Evolutionary conservation across 23 tunicate genomes (phyloP), one percentile per base, ranked within the genome.

Genomic region (Trididemnum nubilum): DNA sequence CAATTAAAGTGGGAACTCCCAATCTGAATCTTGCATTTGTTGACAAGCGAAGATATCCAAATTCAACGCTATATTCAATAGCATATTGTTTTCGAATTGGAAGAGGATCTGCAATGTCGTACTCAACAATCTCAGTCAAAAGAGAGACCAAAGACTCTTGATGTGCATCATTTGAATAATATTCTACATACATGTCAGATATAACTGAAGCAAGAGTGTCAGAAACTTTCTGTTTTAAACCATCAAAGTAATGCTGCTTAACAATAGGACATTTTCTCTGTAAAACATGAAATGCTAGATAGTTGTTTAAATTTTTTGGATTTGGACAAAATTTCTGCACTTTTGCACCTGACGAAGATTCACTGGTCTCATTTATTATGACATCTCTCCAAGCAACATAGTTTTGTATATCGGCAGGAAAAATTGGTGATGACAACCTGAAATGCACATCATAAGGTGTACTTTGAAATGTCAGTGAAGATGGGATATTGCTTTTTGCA

Each of bases 41-140:
- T 9, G 99, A 90, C 66, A 95, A 77, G 1, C 99, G 88, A 1
- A 95, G 76, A 79, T 90, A 95, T 0, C 99, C 99, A 79, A 89
- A 95, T 75, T 95, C 99, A 22, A 70, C 35, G 63, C 96, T 89
- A 73, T 83, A 95, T 65, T 95, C 99, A 52, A 95, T 84, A 2
- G 81, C 90, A 65, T 93, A 93, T 59, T 79, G 80, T 24, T 87
- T 85, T 51, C 98, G 85, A 1, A 93, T 75, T 22, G 83, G 82
- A 12, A 76, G 38, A 19, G 83, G 76, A 34, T 87, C 91, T 60
- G 73, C 64, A 18, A 78, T 70, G 34, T 39, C 64, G 37, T 78
- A 74, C 22, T 32, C 57, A 22, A 22, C 22, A 34, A 39, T 50
- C 29, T 65, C 78, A 12, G 37, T 12, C 37, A 33, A 32, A 7